Evolutionary conservation across 2,797 vertebrate genomes (phyloP), one percentile per base, ranked within the genome.

Genomic region (Mycteria americana): DNA sequence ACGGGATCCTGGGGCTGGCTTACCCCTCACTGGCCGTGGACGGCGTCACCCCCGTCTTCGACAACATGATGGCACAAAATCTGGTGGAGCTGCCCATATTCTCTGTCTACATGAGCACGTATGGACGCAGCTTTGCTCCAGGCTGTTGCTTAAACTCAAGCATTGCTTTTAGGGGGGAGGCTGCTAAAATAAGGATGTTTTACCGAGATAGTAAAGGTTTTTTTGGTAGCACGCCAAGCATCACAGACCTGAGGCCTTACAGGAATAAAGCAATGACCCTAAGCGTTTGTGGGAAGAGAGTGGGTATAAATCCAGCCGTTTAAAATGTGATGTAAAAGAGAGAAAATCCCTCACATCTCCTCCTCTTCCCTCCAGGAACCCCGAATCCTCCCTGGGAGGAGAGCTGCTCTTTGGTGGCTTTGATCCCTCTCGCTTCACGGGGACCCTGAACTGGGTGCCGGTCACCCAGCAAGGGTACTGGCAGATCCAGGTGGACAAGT

Each of bases 1-100:
- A 98, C 0, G 98, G 98, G 27, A 98, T 98, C 85, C 97, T 98
- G 94, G 98, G 98, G 14, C 69, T 98, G 96, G 98, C 94, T 35
- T 98, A 98, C 30, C 98, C 98, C 22, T 95, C 94, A 0, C 95
- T 98, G 13, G 97, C 98, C 0, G 97, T 97, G 9, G 88, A 96
- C 1, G 89, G 96, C 12, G 92, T 97, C 9, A 97, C 97, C 27
- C 98, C 98, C 0, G 96, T 98, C 60, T 98, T 98, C 0, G 98
- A 98, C 94, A 98, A 98, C 95, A 98, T 98, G 98, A 98, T 98
- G 94, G 68, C 70, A 5, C 95, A 97, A 59, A 92, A 97, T 22
- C 91, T 98, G 96, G 96, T 98, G 92, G 98, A 98, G 41, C 57
- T 97, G 48, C 98, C 98, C 56, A 62, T 98, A 22, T 98, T 98